These are phyloP conservation scores for Clarias laeviceps DNA, from an alignment of 2,797 vertebrate species.

Conservation along the genomic window DNA sequence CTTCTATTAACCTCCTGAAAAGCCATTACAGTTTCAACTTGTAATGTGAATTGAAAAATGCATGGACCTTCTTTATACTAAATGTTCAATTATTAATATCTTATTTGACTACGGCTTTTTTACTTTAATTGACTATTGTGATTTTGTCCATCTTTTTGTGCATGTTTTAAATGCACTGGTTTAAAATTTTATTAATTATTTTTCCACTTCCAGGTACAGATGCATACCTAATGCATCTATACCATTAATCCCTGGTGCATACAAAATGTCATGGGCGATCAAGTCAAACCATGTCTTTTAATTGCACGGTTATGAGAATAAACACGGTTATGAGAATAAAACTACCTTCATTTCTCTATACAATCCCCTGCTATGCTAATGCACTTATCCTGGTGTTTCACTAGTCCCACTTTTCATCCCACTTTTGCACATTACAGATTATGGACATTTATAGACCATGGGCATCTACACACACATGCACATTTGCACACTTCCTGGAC, in stretches of 20 bases:
- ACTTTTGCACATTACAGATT: no score
- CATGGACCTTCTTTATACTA: conserved; percentile 20
- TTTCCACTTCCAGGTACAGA: not conserved
- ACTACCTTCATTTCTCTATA: no score
- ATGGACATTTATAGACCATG: no score
- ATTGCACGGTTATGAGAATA: no score
- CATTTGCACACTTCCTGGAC: no score
- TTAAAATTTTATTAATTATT: not conserved
- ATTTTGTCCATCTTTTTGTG: not conserved
- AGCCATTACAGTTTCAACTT: conserved; percentile 39
- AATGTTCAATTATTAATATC: conserved; percentile 45
- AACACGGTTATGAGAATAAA: no score
- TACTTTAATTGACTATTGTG: conserved; percentile 21
- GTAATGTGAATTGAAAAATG: conserved; percentile 36
- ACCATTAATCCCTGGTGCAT: not conserved
- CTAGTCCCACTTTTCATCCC: no score
- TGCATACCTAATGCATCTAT: not conserved
- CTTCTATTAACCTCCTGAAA: conserved; percentile 43
- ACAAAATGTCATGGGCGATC: not conserved
- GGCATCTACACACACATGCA: no score
- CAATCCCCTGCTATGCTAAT: no score
- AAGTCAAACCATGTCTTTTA: no score
- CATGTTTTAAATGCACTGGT: not conserved
- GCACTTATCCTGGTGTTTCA: no score
- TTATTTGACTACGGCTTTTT: conserved; percentile 10